These are phyloP conservation scores for Ibidorhyncha struthersii DNA, from an alignment of 2,113 vertebrate species.

Conservation along the genomic window DNA sequence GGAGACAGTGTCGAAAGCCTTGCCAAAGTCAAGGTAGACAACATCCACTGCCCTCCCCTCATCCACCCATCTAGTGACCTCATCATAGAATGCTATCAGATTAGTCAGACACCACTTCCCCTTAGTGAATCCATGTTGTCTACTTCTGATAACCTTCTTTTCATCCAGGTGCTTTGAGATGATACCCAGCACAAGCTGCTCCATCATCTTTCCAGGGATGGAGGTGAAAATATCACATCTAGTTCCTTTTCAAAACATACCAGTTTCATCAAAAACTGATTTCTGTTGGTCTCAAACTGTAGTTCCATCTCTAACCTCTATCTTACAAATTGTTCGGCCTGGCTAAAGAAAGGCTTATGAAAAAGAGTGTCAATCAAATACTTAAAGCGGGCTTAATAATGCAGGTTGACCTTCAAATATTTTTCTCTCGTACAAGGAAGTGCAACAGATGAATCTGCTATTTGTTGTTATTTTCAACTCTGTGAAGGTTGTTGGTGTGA, in stretches of 20 bases:
- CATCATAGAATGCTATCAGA: too few relatives aligned
- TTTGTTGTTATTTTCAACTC: not conserved
- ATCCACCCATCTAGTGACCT: too few relatives aligned
- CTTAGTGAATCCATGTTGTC: too few relatives aligned
- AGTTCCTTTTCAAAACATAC: not conserved
- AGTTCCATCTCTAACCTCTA: not conserved
- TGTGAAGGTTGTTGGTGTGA: not conserved
- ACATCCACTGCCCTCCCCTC: too few relatives aligned
- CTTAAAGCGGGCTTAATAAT: not conserved
- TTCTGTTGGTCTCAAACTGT: not conserved
- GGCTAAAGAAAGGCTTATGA: not conserved
- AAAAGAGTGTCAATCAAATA: not conserved
- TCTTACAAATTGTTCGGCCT: not conserved
- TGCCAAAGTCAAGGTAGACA: too few relatives aligned
- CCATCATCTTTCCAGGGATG: too few relatives aligned
- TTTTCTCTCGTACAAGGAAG: not conserved
- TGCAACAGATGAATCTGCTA: not conserved
- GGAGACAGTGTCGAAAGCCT: too few relatives aligned
- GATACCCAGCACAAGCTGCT: too few relatives aligned
- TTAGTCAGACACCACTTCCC: too few relatives aligned
- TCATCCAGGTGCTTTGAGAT: too few relatives aligned
- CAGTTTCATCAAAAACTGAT: not conserved
- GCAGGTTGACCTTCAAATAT: not conserved
- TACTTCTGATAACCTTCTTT: too few relatives aligned
- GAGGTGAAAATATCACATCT: too few relatives aligned